Base-by-base conservation (phyloP, 2,888 invertebrate genomes). In the Chelonus formosanus region DNA sequence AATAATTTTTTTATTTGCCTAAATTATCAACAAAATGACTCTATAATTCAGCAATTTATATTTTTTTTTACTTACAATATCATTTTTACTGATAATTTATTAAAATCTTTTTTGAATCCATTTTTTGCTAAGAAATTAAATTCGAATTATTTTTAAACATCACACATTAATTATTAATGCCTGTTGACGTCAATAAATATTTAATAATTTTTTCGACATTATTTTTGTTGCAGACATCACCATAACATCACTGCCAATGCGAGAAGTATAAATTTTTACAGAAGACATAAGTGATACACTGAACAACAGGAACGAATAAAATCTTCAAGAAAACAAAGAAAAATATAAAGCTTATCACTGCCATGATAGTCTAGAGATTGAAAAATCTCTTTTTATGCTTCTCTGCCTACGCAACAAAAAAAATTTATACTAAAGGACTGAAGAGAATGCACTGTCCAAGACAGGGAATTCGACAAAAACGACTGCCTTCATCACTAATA, bases 171-270 rank as follows among this genome's bases (percentile, higher is more conserved):
- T 20, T 20, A 20, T 20, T 20, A 20, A 20, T 20, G 20, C 20
- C 20, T 20, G 20, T 20, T 20, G 20, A 20, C 20, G 31, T 4
- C 34, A 32, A 57, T 32, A 44, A 8, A 32, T 60, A 5, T 3
- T 36, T 40, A 58, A 58, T 55, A 34, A 65, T 57, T 43, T 60
- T 58, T 63, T 56, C 67, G 40, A 53, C 34, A 34, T 48, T 68
- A 65, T 53, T 60, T 73, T 34, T 73, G 60, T 72, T 72, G 40
- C 74, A 74, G 74, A 73, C 67, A 67, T 70, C 71, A 66, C 67
- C 60, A 54, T 7, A 70, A 65, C 56, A 67, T 69, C 66, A 71
- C 73, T 73, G 71, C 67, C 70, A 65, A 54, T 64, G 36, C 56
- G 64, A 55, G 69, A 64, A 70, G 70, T 67, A 68, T 65, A 67